phyloP scores from a whole-genome alignment of 2,888 invertebrate genomes.

The Cryptus viduatorius region DNA sequence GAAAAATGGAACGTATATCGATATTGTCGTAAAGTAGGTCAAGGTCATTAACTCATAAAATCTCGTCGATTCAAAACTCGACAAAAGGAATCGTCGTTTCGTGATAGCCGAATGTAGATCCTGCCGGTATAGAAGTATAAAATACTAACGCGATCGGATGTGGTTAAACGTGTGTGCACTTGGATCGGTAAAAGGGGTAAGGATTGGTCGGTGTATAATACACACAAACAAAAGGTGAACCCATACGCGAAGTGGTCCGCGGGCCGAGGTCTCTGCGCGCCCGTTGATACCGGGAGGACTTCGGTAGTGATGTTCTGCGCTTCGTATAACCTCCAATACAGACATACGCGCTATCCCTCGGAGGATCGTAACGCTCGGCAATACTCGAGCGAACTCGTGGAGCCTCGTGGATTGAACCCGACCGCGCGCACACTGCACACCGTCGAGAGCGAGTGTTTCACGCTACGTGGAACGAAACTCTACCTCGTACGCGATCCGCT shows the following conservation, averaged over 20 bases:
- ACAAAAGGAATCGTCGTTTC: background rate
- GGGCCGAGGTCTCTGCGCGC: background rate
- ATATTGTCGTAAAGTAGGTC: slow-evolving; percentile 6
- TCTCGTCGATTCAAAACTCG: background rate
- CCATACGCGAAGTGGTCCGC: slow-evolving; percentile 61
- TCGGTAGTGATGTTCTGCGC: slow-evolving; percentile 45
- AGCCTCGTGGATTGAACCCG: slow-evolving; percentile 75
- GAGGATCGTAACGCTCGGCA: slow-evolving; percentile 62
- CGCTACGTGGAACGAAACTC: slow-evolving; percentile 82
- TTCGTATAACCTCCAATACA: slow-evolving; percentile 37
- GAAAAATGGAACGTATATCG: background rate
- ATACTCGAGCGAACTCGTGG: slow-evolving; percentile 75
- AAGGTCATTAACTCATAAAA: background rate
- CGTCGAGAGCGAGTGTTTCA: slow-evolving; percentile 78
- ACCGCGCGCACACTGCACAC: slow-evolving; percentile 78
- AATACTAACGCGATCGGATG: slow-evolving; percentile 8
- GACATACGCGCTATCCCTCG: slow-evolving; percentile 30
- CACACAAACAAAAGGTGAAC: slow-evolving; percentile 54
- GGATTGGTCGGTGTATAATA: slow-evolving; percentile 31
- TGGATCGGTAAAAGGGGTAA: slow-evolving; percentile 2
- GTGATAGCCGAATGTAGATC: slow-evolving; percentile 7
- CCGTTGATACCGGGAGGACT: slow-evolving; percentile 32
- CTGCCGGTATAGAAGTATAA: background rate
- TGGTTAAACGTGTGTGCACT: background rate
- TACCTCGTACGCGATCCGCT: slow-evolving; percentile 81